Base-by-base conservation (phyloP, 1,140 invertebrate genomes). In the Drosophila tristis region DNA sequence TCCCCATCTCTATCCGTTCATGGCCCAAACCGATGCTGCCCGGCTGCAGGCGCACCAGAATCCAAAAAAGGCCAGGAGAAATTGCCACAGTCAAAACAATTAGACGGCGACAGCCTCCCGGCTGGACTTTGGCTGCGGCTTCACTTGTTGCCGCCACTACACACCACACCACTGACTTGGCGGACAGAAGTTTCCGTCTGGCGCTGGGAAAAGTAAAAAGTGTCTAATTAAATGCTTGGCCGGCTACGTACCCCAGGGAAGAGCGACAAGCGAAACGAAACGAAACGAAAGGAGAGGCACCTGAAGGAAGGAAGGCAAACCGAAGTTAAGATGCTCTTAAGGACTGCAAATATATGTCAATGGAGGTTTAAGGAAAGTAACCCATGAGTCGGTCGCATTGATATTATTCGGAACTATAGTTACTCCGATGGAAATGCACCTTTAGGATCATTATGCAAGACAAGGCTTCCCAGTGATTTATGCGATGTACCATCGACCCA, bases 31-130 rank as follows among this genome's bases (percentile, higher is more conserved):
- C 48, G 20, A 25, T 20, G 26, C 65, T 56, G 44, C 35, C 35
- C 31, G 15, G 25, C 56, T 62, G 9, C 55, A 9, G 15, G 23
- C 47, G 15, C 54, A 47, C 6, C 51, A 43, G 47, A 20, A 39
- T 39, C 79, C 79, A 23, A 81, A 85, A 78, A 81, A 74, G 81
- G 74, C 81, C 62, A 66, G 74, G 61, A 78, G 81, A 85, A 86
- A 85, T 86, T 85, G 75, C 73, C 70, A 25, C 60, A 86, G 81
- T 86, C 80, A 68, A 80, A 85, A 85, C 80, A 85, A 85, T 85
- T 80, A 85, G 80, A 76, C 74, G 63, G 35, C 35, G 35, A 39
- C 35, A 39, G 50, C 45, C 71, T 58, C 39, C 16, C 50, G 25
- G 68, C 23, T 50, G 39, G 45, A n/a, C 43, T 23, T 25, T 66